Conservation (phyloP, 2,113 vertebrate species). For the Vidua chalybeata region DNA sequence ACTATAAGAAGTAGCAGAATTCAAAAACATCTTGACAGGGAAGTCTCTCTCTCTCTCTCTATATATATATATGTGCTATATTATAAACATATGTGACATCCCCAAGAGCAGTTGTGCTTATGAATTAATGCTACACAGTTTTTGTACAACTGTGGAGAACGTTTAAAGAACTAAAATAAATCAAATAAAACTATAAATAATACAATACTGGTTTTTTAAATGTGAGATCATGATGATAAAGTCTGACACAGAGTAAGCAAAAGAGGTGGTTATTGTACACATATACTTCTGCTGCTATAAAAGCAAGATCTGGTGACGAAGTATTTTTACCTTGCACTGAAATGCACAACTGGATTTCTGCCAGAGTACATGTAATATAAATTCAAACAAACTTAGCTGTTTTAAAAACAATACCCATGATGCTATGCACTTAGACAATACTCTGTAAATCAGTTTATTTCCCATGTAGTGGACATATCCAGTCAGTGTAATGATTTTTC, state of each 20-base stretch:
- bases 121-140: background rate
- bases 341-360: background rate
- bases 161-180: background rate
- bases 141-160: background rate
- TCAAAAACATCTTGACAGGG: background rate
- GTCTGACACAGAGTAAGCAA: background rate
- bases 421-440: constrained; percentile 49
- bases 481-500: constrained; percentile 62
- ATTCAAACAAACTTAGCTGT: background rate
- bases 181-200: background rate
- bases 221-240: background rate
- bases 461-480: constrained; percentile 61
- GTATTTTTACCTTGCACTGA: background rate
- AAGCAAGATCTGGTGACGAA: background rate
- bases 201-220: background rate
- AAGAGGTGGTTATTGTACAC: background rate
- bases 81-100: background rate
- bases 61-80: background rate
- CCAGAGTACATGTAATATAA: background rate
- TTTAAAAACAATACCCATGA: constrained; percentile 36
- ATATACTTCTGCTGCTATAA: background rate
- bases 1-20: background rate
- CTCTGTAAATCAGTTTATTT: constrained; percentile 73
- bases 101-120: background rate
- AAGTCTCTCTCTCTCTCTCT: background rate